Evolutionary conservation across 1,140 invertebrate species (phyloP), one percentile per base, ranked within the genome.

Genomic region (Archivesica marissinica): DNA sequence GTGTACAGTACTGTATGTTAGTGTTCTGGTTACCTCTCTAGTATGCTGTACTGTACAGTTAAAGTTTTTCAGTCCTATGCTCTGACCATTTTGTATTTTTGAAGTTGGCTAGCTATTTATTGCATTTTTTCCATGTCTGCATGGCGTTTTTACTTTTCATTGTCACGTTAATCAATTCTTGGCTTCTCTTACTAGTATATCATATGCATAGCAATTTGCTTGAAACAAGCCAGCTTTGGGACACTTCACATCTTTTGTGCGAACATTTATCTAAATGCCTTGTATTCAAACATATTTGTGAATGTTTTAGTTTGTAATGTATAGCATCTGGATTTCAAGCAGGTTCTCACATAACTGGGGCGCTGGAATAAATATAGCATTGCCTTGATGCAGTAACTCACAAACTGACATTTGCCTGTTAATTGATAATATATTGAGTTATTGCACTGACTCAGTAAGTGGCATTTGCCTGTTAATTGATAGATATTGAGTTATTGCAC

Each of bases 51-150:
- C n/a, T n/a, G n/a, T n/a, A n/a, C n/a, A n/a, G n/a, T n/a, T 11
- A 47, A 47, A 47, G 38, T 23, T n/a, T 72, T 72, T 41, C 68
- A 72, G 68, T 44, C 41, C 39, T 72, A 50, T 72, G 68, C 41
- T 33, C 20, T 23, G 35, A 78, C 30, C 25, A 59, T 74, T 72
- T 74, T 11, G 23, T 25, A 23, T 83, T 75, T 61, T 75, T 75
- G 47, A 70, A 70, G 68, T 83, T 50, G 54, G 80, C 80, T 83
- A 83, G 80, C 70, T 83, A 72, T 83, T 83, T 81, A 52, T 79
- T 81, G 47, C 52, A 64, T 39, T 76, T 59, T 76, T 56, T 25
- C 38, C 33, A 54, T 76, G 33, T 81, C 68, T 81, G 79, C 79
- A 81, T 81, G 79, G 39, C 33, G 50, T 56, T 72, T 41, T 59